Base-by-base conservation (phyloP, 2,113 vertebrate species). In the Dryoscopus gambensis region DNA sequence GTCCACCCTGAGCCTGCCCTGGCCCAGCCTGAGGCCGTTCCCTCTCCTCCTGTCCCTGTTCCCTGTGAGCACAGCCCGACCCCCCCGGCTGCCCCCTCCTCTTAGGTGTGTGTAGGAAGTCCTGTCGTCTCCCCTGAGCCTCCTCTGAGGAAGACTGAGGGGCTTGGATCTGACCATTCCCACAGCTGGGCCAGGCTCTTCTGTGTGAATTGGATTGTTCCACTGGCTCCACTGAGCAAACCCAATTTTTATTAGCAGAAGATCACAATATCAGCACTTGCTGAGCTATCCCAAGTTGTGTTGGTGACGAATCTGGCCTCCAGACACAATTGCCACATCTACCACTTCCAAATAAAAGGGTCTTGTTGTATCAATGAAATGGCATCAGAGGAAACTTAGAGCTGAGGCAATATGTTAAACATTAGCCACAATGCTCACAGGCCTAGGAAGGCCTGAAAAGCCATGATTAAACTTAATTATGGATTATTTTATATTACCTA, bases 401-500 rank as follows among this genome's bases (percentile, higher is more conserved):
- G 86, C 69, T 68, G 74, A 90, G 1, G 4, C 75, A 90, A 15
- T 35, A 94, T 71, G 83, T 94, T 87, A 95, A 92, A 89, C 88
- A 94, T 95, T 93, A 95, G 91, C 56, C 69, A 73, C 88, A 82
- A 74, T 33, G 74, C 83, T 94, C 86, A 49, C 77, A 90, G 90
- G 73, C 90, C 75, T 84, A 92, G 44, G 63, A 96, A 95, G 53
- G 96, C 59, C 96, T 92, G 96, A 97, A 96, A 97, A 96, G 53
- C 73, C 76, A 62, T 18, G 83, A 96, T 96, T 96, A 92, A 96
- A 92, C 86, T 94, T 95, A 95, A 97, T 97, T 96, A 93, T 93
- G 69, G 90, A 97, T 97, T 97, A 96, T 94, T 97, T 96, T 96
- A 96, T 96, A 94, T 84, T 97, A 92, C 93, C 65, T 93, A 94